These are phyloP conservation scores for Piscicola geometra DNA, from an alignment of 2,888 invertebrate genomes.

Conservation along the genomic window DNA sequence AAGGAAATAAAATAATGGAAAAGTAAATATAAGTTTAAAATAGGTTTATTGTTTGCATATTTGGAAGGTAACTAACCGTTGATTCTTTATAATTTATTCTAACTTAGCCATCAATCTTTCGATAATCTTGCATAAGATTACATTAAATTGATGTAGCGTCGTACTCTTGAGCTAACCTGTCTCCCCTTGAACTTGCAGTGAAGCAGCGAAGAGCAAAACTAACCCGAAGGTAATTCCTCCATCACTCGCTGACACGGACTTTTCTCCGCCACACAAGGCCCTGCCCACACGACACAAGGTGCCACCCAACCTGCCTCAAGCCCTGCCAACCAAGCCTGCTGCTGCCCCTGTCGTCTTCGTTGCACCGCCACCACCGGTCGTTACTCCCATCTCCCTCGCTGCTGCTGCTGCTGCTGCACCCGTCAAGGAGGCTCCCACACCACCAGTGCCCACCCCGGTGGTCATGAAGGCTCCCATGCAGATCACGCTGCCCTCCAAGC, in stretches of 20 bases:
- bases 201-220: not conserved
- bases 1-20: not conserved
- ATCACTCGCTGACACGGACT: slow-evolving; percentile 14
- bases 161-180: not conserved
- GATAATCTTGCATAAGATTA: not conserved
- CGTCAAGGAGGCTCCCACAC: not conserved
- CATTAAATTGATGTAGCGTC: not conserved
- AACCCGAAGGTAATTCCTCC: slow-evolving; percentile 26
- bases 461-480: slow-evolving; percentile 17
- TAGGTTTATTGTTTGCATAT: slow-evolving; percentile 4
- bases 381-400: slow-evolving; percentile 8
- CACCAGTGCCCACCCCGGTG: not conserved
- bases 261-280: not conserved
- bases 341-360: not conserved
- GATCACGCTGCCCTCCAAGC: slow-evolving; percentile 25
- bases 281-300: not conserved
- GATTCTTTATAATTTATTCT: not conserved
- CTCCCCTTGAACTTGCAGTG: not conserved
- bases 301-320: not conserved
- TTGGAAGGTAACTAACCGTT: slow-evolving; percentile 6
- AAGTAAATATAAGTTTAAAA: not conserved
- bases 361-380: not conserved
- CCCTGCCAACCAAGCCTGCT: not conserved
- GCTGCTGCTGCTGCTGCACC: not conserved
- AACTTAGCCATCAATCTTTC: not conserved